Evolutionary conservation across 1,140 invertebrate species (phyloP).

Genomic region (Sycophaga agraensis): DNA sequence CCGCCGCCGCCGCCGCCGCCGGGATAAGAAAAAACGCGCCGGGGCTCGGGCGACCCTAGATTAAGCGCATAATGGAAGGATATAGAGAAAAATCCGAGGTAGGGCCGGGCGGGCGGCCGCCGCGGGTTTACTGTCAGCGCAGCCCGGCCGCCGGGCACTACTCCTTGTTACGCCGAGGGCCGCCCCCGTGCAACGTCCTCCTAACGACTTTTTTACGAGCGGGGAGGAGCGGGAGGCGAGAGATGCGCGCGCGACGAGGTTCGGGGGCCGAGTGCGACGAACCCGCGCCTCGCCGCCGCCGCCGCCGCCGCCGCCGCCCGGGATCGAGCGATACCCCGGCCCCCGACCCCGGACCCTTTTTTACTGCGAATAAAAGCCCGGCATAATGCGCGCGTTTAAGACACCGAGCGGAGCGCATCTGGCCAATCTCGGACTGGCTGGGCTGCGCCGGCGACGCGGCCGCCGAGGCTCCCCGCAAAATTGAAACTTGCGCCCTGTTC

Average conservation of each 20-base stretch:
- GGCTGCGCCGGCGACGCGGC: too few species aligned
- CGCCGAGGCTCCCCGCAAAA: too few species aligned
- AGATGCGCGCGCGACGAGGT: not conserved
- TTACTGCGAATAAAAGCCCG: constrained; percentile 13
- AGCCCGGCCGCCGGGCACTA: not conserved
- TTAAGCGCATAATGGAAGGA: not conserved
- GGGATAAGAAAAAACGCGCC: too few species aligned
- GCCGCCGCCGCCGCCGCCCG: too few species aligned
- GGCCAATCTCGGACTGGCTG: too few species aligned
- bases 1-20: too few species aligned
- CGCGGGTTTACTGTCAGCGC: constrained; percentile 31
- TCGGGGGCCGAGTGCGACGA: not conserved
- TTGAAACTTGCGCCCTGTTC: too few species aligned
- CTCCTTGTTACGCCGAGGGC: constrained; percentile 6
- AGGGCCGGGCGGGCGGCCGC: not conserved
- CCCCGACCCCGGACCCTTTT: too few species aligned
- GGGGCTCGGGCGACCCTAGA: too few species aligned
- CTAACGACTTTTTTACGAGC: constrained; percentile 27
- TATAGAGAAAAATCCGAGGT: not conserved
- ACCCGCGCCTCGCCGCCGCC: too few species aligned
- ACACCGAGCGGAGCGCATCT: not conserved
- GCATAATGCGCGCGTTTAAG: constrained; percentile 3
- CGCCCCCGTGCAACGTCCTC: constrained; percentile 1
- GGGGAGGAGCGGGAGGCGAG: not conserved
- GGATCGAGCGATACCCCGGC: too few species aligned